phyloP scores from a whole-genome alignment of 2,888 invertebrate species.

The Zygaena filipendulae region DNA sequence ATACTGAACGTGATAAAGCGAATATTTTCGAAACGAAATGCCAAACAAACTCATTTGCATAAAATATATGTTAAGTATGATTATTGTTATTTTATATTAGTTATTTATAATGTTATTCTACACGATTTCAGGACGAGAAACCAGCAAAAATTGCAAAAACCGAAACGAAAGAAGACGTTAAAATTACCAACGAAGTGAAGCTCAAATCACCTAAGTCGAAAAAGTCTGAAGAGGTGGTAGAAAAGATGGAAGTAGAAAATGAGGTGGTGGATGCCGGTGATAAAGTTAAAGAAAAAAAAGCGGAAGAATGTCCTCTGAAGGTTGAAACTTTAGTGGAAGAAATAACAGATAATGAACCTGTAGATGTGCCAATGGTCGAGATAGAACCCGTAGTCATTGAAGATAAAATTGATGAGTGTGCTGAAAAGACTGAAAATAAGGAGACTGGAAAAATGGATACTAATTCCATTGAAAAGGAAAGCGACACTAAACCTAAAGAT shows the following conservation, averaged over 20 bases:
- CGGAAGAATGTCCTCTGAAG: conserved; percentile 20
- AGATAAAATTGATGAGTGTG: conserved; percentile 26
- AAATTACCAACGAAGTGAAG: conserved; percentile 24
- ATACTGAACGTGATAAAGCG: no score
- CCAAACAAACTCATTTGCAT: no score
- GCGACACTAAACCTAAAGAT: no score
- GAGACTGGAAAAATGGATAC: conserved; percentile 36
- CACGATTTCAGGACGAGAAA: conserved; percentile 40
- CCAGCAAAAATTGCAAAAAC: conserved; percentile 69
- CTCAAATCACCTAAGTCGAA: conserved; percentile 13
- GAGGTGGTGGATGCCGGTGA: conserved; percentile 15
- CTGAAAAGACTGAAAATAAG: conserved; percentile 31
- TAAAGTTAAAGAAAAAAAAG: conserved; percentile 18
- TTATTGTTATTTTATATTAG: no score
- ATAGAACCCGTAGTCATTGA: conserved; percentile 28
- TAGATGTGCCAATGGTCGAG: conserved; percentile 25
- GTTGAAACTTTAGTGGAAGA: conserved; percentile 29
- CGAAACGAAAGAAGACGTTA: conserved; percentile 37
- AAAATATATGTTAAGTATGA: no score
- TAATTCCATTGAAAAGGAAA: conserved; percentile 18
- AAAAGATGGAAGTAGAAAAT: conserved; percentile 41
- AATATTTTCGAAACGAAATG: no score
- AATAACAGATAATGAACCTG: conserved; percentile 27
- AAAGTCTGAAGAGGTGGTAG: conserved; percentile 19
- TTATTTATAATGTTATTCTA: no score